These are phyloP conservation scores for Microplitis manilae DNA, from an alignment of 2,888 invertebrate genomes.

Conservation along the genomic window DNA sequence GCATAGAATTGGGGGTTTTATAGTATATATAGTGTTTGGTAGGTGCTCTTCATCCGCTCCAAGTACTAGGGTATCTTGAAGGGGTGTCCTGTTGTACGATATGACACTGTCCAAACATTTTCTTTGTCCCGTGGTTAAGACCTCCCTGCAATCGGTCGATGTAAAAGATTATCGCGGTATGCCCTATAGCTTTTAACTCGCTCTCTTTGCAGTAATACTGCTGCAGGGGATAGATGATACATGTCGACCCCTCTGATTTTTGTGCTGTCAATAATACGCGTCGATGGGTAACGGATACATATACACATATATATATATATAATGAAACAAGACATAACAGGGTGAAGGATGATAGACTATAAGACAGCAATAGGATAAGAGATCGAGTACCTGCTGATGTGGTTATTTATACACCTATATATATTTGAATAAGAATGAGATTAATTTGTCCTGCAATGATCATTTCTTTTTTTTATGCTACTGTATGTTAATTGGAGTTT, in stretches of 20 bases:
- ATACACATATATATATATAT: constrained; percentile 33
- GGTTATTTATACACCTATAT: constrained; percentile 10
- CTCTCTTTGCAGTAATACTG: constrained; percentile 32
- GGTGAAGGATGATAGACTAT: constrained; percentile 4
- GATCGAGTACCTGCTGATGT: neutral
- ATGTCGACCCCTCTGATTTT: constrained; percentile 39
- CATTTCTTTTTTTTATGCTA: constrained; percentile 1
- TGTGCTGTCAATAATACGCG: constrained; percentile 46
- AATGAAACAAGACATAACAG: neutral
- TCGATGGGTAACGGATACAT: constrained; percentile 53
- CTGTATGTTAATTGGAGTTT: no score
- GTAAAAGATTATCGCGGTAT: constrained; percentile 62
- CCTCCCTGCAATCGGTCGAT: constrained; percentile 61
- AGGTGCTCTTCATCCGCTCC: constrained; percentile 31
- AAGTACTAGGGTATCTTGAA: constrained; percentile 27
- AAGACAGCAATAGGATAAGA: constrained; percentile 21
- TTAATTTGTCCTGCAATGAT: neutral
- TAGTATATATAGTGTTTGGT: constrained; percentile 34
- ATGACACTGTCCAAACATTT: constrained; percentile 72
- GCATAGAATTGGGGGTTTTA: constrained; percentile 44
- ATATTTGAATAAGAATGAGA: neutral
- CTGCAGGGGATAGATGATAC: constrained; percentile 24
- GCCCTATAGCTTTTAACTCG: constrained; percentile 52
- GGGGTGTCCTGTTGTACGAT: constrained; percentile 62
- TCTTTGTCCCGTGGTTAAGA: constrained; percentile 71